A percentile compares a stretch with the other conserved stretches of the same genome.
Conservation (phyloP, 23 tunicate genomes). For the Diplosoma virens region DNA sequence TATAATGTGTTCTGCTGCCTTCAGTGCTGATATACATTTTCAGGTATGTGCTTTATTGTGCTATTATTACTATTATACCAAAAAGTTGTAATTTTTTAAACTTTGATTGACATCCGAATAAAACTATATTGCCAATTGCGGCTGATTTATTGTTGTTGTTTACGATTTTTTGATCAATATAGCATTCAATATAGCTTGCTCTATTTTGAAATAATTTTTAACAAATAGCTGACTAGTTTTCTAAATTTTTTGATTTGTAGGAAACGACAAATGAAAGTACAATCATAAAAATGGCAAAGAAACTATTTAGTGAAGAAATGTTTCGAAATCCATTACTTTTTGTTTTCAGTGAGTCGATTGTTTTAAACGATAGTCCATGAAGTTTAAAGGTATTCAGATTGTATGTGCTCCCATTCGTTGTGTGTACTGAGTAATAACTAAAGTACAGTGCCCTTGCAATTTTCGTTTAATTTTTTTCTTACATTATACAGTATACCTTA, state of each 20-base stretch:
- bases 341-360: constrained; percentile 13
- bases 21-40: constrained; percentile 65
- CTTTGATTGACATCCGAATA: no score
- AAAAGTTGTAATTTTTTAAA: no score
- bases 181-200: no score
- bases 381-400: no score
- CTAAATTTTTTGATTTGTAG: background rate
- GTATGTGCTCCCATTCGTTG: no score
- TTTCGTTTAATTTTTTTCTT: no score
- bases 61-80: background rate
- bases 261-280: background rate
- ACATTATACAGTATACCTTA: no score
- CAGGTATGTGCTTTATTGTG: constrained; percentile 17
- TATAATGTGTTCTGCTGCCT: constrained; percentile 67
- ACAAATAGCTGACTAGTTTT: background rate
- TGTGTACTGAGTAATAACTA: no score
- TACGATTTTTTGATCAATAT: no score
- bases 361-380: background rate
- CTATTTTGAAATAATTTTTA: background rate
- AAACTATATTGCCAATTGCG: no score
- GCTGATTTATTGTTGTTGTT: no score
- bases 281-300: background rate
- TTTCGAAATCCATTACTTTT: constrained; percentile 9
- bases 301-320: background rate
- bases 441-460: no score